Evolutionary conservation across 2,113 vertebrate genomes (phyloP).

Genomic region (Heloderma charlesbogerti): DNA sequence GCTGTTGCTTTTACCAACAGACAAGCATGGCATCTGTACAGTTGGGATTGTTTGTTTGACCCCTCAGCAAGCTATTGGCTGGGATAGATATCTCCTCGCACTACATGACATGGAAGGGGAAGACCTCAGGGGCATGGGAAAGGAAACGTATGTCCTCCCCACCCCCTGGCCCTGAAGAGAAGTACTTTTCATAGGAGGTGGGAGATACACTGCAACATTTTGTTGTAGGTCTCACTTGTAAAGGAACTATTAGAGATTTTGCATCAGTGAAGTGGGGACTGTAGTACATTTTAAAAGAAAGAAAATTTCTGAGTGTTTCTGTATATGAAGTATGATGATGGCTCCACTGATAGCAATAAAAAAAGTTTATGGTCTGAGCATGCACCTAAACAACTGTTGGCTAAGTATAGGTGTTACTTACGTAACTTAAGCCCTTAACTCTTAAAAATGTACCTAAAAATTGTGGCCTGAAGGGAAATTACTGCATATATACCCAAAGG

Average conservation of each 20-base stretch:
- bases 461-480: background rate
- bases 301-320: background rate
- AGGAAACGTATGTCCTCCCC: background rate
- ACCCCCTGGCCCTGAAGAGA: background rate
- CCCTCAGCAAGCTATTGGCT: background rate
- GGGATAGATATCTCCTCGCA: background rate
- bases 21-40: background rate
- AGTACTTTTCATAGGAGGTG: background rate
- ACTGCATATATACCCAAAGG: background rate
- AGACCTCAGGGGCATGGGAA: background rate
- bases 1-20: constrained; percentile 32
- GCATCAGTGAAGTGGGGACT: background rate
- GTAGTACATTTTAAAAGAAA: background rate
- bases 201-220: background rate
- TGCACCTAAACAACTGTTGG: constrained; percentile 6
- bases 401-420: background rate
- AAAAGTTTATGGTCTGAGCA: background rate
- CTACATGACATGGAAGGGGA: background rate
- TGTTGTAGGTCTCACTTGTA: background rate
- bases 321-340: background rate
- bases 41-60: background rate
- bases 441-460: background rate
- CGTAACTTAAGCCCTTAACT: background rate
- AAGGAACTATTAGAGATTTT: background rate
- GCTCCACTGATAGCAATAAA: background rate